Base-by-base conservation (phyloP, 2,888 invertebrate species). In the Microctonus brassicae region DNA sequence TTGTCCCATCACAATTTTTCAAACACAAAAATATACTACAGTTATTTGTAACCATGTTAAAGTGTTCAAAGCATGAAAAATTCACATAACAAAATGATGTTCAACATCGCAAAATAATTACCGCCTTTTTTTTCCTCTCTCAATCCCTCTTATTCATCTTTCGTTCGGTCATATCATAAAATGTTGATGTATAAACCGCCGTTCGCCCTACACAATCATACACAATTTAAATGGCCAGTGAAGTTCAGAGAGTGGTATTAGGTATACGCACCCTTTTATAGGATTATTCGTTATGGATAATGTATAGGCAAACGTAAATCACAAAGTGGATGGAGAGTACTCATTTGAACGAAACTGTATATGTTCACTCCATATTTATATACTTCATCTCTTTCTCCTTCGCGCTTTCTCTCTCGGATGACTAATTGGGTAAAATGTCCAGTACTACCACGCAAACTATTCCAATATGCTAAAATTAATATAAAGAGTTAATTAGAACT, bases 261-360 rank as follows among this genome's bases (percentile, higher is more conserved):
- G 76, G n/a, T 78, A 13, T 39, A n/a, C n/a, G 76, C 72, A 84
- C 84, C 85, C 84, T 84, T 85, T 83, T 84, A 82, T 81, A 81
- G 85, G 86, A 86, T 86, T 86, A 86, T 86, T 84, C 86, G 84
- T 78, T 78, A 39, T 77, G 84, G 78, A 80, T 86, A 86, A 86
- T 86, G 82, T 83, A 82, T 81, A n/a, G 82, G 80, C 78, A 77
- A 78, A 76, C 77, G 76, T 78, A 77, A 77, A 77, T 77, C 76
- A 77, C 73, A 53, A n/a, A n/a, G 72, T 65, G 65, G 70, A 70
- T 70, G 73, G 65, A 58, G 58, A 36, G 42, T 42, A 29, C 20
- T 60, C 52, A 36, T 36, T 65, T 17, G 13, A 55, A 64, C 52
- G 26, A 63, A 26, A 10, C 42, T 64, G 39, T 39, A 39, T 39